Conservation (phyloP, 2,888 invertebrate species). For the Osmoderma eremita region DNA sequence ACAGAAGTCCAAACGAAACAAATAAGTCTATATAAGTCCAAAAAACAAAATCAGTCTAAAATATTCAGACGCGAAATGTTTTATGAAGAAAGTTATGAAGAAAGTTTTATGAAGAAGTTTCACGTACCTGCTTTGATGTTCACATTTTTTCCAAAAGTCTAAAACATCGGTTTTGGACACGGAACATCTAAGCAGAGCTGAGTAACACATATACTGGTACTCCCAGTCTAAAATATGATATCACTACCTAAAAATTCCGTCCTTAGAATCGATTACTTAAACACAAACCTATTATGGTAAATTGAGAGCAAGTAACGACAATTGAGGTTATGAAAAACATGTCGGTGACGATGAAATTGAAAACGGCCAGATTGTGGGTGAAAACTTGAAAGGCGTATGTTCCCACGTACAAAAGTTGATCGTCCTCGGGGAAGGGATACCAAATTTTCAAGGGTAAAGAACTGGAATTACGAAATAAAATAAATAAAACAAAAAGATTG, state of each 20-base stretch:
- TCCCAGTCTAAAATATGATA: slow-evolving; percentile 39
- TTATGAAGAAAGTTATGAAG: background rate
- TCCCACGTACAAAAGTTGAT: slow-evolving; percentile 35
- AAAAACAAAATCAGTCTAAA: no score
- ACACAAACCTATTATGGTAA: slow-evolving; percentile 33
- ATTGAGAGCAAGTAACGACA: slow-evolving; percentile 38
- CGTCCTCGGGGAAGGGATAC: slow-evolving; percentile 31
- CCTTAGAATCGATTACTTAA: background rate
- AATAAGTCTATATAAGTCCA: no score
- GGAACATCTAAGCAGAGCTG: slow-evolving; percentile 39
- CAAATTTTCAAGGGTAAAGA: slow-evolving; percentile 28
- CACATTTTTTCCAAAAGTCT: slow-evolving; percentile 29
- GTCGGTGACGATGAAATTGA: slow-evolving; percentile 44
- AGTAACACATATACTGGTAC: slow-evolving; percentile 42
- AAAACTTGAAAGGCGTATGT: slow-evolving; percentile 41
- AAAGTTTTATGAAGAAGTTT: background rate
- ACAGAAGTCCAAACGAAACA: no score
- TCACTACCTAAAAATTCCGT: background rate
- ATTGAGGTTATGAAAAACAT: slow-evolving; percentile 42
- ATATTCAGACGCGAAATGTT: no score
- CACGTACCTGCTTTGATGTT: background rate
- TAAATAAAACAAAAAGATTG: background rate
- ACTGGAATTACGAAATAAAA: slow-evolving; percentile 19
- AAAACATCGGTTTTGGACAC: slow-evolving; percentile 31
- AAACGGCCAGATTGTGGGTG: slow-evolving; percentile 41